phyloP scores from a whole-genome alignment of 2,797 vertebrate genomes.

The Neomorphus geoffroyi region DNA sequence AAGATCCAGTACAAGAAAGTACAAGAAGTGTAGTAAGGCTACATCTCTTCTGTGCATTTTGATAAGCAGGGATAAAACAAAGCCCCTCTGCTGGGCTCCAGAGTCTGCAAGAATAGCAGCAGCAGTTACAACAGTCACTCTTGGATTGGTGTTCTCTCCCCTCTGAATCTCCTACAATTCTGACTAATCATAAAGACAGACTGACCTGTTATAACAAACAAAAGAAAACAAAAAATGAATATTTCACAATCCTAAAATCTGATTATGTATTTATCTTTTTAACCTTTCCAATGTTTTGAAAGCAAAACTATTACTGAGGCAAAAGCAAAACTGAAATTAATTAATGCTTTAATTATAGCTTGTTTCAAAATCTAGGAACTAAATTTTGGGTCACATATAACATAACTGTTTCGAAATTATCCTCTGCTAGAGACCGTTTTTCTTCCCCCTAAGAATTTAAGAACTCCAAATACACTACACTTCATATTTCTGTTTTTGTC shows the following conservation, averaged over 20 bases:
- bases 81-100: background rate
- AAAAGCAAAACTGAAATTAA: background rate
- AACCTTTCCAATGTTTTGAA: background rate
- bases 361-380: background rate
- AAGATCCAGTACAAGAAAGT: background rate
- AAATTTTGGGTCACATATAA: background rate
- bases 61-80: background rate
- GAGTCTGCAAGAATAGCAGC: background rate
- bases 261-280: background rate
- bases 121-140: background rate
- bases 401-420: background rate
- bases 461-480: background rate
- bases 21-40: background rate
- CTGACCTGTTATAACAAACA: background rate
- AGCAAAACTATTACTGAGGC: background rate
- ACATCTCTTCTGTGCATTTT: background rate
- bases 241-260: background rate
- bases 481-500: background rate
- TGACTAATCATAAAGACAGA: background rate
- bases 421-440: background rate
- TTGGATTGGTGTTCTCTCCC: background rate
- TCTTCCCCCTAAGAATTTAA: background rate
- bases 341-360: background rate
- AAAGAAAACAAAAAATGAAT: background rate
- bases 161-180: background rate